phyloP scores from a whole-genome alignment of 2,888 invertebrate genomes.

The Eucriotettix oculatus region DNA sequence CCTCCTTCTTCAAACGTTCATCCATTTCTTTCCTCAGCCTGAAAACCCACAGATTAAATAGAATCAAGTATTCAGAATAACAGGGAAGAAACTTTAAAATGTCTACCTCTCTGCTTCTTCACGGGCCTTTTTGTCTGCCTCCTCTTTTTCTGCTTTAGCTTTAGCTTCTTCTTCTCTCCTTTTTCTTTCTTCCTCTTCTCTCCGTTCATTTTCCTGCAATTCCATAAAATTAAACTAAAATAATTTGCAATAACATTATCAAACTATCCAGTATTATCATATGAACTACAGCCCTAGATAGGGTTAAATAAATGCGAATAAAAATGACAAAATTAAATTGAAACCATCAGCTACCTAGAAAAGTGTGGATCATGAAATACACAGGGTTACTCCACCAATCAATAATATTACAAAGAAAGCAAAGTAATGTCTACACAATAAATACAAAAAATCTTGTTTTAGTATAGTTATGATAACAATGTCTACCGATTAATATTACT shows the following conservation, averaged over 20 bases:
- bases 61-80: neutral
- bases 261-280: too few species aligned
- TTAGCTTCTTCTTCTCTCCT: slow-evolving; percentile 47
- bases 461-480: too few species aligned
- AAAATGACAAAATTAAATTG: slow-evolving; percentile 1
- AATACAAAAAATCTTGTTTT: too few species aligned
- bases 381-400: too few species aligned
- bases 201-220: slow-evolving; percentile 47
- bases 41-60: slow-evolving; percentile 5
- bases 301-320: neutral
- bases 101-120: slow-evolving; percentile 61
- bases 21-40: slow-evolving; percentile 65
- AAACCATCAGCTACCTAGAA: too few species aligned
- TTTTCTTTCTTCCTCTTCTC: slow-evolving; percentile 61
- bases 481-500: too few species aligned
- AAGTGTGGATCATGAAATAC: too few species aligned
- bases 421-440: too few species aligned
- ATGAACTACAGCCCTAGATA: too few species aligned
- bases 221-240: too few species aligned
- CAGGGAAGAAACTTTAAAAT: neutral
- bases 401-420: too few species aligned
- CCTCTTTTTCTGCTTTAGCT: slow-evolving; percentile 50
- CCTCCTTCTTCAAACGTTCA: slow-evolving; percentile 67
- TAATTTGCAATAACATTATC: too few species aligned
- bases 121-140: slow-evolving; percentile 59